Conservation (phyloP, 1,140 invertebrate genomes). For the Ruditapes philippinarum region DNA sequence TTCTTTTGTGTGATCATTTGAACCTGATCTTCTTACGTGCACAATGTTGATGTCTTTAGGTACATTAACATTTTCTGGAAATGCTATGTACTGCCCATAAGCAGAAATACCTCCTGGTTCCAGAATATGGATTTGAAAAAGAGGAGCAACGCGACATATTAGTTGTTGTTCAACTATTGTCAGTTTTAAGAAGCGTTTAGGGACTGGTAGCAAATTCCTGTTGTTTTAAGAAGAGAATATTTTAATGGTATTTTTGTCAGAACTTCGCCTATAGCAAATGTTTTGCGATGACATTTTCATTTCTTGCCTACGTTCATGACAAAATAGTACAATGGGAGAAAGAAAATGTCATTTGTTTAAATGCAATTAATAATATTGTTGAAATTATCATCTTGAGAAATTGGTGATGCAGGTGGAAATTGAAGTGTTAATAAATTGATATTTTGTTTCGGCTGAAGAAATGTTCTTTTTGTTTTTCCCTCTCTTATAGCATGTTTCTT, state of each 20-base stretch:
- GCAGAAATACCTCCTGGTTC: slow-evolving; percentile 66
- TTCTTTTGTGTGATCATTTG: slow-evolving; percentile 58
- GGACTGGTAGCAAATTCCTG: slow-evolving; percentile 51
- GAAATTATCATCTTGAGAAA: slow-evolving; percentile 26
- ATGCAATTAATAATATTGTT: slow-evolving; percentile 64
- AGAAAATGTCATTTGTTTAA: slow-evolving; percentile 35
- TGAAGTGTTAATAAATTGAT: neutral
- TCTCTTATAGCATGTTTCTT: slow-evolving; percentile 19
- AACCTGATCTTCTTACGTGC: slow-evolving; percentile 40
- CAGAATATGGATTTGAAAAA: slow-evolving; percentile 56
- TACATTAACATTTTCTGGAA: too few relatives aligned
- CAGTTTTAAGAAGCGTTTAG: neutral
- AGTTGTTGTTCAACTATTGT: slow-evolving; percentile 65
- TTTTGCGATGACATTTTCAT: slow-evolving; percentile 34
- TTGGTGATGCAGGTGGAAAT: slow-evolving; percentile 16
- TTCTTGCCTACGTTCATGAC: slow-evolving; percentile 48
- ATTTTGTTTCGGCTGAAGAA: neutral
- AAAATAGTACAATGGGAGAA: slow-evolving; percentile 37
- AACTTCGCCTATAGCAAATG: slow-evolving; percentile 17
- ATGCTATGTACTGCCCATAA: slow-evolving; percentile 59
- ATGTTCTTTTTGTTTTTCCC: neutral
- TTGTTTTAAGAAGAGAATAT: slow-evolving; percentile 61
- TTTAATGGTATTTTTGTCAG: slow-evolving; percentile 59
- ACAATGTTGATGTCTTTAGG: slow-evolving; percentile 49
- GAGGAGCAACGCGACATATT: slow-evolving; percentile 53